Evolutionary conservation across 2,888 invertebrate genomes (phyloP).

Genomic region (Endomychus coccineus): DNA sequence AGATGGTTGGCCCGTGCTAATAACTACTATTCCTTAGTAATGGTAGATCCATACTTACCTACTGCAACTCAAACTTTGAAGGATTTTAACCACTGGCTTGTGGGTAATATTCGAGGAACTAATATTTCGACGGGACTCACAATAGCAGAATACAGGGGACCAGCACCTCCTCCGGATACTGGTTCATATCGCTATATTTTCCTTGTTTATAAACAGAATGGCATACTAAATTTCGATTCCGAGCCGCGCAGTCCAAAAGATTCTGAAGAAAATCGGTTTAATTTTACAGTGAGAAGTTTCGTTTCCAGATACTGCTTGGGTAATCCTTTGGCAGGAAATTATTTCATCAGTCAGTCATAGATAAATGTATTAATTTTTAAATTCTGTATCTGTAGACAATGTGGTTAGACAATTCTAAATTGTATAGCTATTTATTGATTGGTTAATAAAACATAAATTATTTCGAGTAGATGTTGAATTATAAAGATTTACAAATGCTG

Average conservation of each 20-base stretch:
- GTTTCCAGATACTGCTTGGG: conserved; percentile 23
- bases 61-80: conserved; percentile 67
- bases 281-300: conserved; percentile 24
- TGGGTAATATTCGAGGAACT: conserved; percentile 63
- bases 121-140: conserved; percentile 57
- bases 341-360: too few species aligned
- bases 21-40: conserved; percentile 57
- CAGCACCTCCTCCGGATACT: conserved; percentile 66
- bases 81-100: conserved; percentile 74
- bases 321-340: conserved; percentile 24
- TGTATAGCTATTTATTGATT: too few species aligned
- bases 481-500: too few species aligned
- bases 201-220: conserved; percentile 60
- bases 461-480: too few species aligned
- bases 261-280: conserved; percentile 17
- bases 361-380: too few species aligned
- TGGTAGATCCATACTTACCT: conserved; percentile 70
- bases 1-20: conserved; percentile 54
- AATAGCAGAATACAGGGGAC: conserved; percentile 56
- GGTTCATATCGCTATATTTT: conserved; percentile 68
- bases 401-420: too few species aligned
- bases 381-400: too few species aligned
- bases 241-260: conserved; percentile 31
- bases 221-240: conserved; percentile 40
- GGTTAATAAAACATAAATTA: too few species aligned